Conservation (phyloP, 2,797 vertebrate genomes). For the Crocodylus rhombifer region DNA sequence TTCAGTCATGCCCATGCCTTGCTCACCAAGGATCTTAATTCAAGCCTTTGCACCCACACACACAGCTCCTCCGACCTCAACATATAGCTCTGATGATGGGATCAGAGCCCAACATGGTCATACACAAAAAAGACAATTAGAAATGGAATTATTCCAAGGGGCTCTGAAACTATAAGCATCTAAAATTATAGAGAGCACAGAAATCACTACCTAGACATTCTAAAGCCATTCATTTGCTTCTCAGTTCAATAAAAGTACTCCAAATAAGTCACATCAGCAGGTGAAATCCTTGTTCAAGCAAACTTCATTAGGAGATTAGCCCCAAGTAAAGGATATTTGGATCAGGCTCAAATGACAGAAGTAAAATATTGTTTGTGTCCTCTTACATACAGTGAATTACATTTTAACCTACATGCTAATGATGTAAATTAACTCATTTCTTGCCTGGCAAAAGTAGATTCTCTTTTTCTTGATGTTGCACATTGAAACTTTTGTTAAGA, state of each 20-base stretch:
- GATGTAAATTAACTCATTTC: background rate
- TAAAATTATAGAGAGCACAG: background rate
- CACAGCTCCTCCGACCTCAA: too few relatives aligned
- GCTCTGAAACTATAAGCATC: conserved; percentile 34
- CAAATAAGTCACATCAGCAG: conserved; percentile 14
- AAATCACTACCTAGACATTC: conserved; percentile 35
- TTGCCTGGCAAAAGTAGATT: background rate
- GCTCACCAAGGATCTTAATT: background rate
- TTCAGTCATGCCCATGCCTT: background rate
- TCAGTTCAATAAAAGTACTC: conserved; percentile 28
- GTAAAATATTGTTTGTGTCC: background rate
- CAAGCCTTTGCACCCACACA: background rate
- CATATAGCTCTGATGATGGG: background rate
- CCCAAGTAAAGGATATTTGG: accelerated
- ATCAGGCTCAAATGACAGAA: background rate
- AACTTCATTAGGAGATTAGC: background rate
- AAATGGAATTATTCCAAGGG: conserved; percentile 62
- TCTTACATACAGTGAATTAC: background rate
- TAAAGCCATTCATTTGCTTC: conserved; percentile 46
- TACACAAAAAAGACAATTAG: conserved; percentile 12
- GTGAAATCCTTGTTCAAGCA: background rate
- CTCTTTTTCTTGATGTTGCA: conserved; percentile 12
- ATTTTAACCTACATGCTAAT: background rate
- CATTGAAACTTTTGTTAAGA: conserved; percentile 27
- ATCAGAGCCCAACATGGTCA: background rate